Evolutionary conservation across 2,113 vertebrate species (phyloP).

Genomic region (Montifringilla adamsi): DNA sequence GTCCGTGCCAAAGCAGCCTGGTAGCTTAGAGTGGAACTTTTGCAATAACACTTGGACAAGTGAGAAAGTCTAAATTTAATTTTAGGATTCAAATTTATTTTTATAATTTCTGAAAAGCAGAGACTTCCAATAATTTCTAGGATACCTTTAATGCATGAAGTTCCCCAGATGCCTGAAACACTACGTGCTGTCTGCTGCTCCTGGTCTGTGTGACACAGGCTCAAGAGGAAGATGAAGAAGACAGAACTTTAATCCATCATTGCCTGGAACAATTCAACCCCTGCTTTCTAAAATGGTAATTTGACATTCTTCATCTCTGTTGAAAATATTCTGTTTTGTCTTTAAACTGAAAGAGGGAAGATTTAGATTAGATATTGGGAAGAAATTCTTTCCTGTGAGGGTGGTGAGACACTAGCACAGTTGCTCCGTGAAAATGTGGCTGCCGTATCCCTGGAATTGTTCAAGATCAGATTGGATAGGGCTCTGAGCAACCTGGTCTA

Average conservation of each 20-base stretch:
- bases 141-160: neutral
- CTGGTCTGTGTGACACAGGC: neutral
- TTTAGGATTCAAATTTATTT: neutral
- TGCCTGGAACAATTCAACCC: neutral
- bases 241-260: neutral
- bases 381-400: neutral
- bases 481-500: neutral
- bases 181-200: fast-evolving
- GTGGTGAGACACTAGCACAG: neutral
- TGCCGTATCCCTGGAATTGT: neutral
- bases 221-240: neutral
- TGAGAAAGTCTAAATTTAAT: neutral
- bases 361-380: neutral
- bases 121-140: neutral
- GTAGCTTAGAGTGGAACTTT: neutral
- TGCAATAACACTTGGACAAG: neutral
- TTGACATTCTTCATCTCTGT: neutral
- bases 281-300: neutral
- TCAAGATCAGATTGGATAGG: neutral
- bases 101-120: neutral
- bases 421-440: neutral
- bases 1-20: neutral
- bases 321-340: neutral
- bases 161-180: neutral
- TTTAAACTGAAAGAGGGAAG: neutral